Conservation (phyloP, 2,797 vertebrate genomes). For the Aeoliscus strigatus region DNA sequence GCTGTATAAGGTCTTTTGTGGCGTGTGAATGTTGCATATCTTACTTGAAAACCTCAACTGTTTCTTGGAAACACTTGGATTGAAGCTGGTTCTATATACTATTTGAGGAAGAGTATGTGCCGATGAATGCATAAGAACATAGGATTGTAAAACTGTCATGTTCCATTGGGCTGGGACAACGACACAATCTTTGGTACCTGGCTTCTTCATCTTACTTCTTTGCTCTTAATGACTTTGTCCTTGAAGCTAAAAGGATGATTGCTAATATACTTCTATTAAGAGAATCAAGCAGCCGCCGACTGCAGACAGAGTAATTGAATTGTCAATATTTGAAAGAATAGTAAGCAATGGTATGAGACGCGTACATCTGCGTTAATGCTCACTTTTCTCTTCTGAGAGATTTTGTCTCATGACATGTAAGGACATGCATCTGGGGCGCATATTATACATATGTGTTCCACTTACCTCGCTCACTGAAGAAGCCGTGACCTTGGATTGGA, state of each 20-base stretch:
- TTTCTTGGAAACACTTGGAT: too few species aligned
- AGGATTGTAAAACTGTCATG: constrained; percentile 29
- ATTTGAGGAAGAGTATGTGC: neutral
- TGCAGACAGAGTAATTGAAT: constrained; percentile 61
- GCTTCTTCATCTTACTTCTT: too few species aligned
- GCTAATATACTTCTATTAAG: constrained; percentile 65
- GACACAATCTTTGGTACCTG: constrained; percentile 22
- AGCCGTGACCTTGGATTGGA: constrained; percentile 62
- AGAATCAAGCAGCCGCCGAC: constrained; percentile 56
- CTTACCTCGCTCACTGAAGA: constrained; percentile 8
- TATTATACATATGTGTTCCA: constrained; percentile 15
- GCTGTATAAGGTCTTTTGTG: too few species aligned
- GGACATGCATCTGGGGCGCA: constrained; percentile 1
- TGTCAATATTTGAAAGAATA: constrained; percentile 61
- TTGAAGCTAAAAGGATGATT: constrained; percentile 59
- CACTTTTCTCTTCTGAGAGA: constrained; percentile 3
- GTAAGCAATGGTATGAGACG: constrained; percentile 35
- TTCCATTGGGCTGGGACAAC: constrained; percentile 31
- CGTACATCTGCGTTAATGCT: constrained; percentile 17
- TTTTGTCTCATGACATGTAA: constrained; percentile 12
- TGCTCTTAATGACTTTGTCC: constrained; percentile 58
- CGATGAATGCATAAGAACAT: constrained; percentile 10
- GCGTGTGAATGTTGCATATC: too few species aligned
- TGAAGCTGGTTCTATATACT: too few species aligned
- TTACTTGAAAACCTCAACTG: too few species aligned